Evolutionary conservation across 2,113 vertebrate species (phyloP), one percentile per base, ranked within the genome.

Genomic region (Elephantulus edwardii): DNA sequence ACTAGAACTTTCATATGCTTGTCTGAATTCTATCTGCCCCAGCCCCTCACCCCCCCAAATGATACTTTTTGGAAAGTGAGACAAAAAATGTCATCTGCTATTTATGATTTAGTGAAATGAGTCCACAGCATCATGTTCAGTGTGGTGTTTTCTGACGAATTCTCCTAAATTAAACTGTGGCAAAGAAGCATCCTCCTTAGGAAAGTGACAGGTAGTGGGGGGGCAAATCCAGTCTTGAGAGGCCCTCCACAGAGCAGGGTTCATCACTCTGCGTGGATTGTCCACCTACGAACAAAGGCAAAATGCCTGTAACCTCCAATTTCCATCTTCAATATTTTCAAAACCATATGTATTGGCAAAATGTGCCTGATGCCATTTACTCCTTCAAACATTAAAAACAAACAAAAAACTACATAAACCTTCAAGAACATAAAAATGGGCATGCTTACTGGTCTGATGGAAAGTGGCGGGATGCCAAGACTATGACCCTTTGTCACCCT

Each of bases 81-180:
- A 33, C 22, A 70, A 42, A 72, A 40, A 71, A 46, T 91, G 91
- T 74, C 86, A 64, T 80, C 20, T 38, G 46, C 38, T 38, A 89
- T 84, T 91, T 91, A 68, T 88, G 64, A 83, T 24, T 38, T 48
- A 46, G 66, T 64, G 33, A 46, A 76, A 60, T 48, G 86, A 89
- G 68, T 35, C 19, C 40, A 48, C n/a, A n/a, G n/a, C n/a, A n/a
- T n/a, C n/a, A n/a, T 7, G 40, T 68, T 86, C 54, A 5, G 38
- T 52, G 17, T n/a, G 71, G 85, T 58, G 54, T 10, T 60, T 24
- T 42, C 26, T 79, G 79, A 84, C 26, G 20, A 44, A 52, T 48
- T 66, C 30, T 54, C 78, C 76, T 71, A 75, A 87, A 84, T 38
- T 56, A 70, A 66, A 66, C 6, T 9, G 0, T 62, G 40, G 35